Conservation (phyloP, 2,113 vertebrate genomes). For the Merops nubicus region DNA sequence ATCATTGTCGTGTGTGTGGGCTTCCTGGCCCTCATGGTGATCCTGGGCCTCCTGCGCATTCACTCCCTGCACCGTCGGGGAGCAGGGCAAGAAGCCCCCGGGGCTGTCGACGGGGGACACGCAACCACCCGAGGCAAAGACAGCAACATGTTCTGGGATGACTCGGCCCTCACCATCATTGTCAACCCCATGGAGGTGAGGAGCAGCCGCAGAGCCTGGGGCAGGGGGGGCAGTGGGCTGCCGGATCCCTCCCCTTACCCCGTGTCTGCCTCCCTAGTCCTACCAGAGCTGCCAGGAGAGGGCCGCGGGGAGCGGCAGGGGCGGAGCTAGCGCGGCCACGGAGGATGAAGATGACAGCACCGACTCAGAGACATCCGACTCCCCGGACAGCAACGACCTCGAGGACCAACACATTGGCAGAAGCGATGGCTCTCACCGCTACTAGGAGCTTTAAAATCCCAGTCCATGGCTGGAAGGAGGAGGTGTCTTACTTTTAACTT, state of each 20-base stretch:
- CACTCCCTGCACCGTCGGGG: slow-evolving; percentile 90
- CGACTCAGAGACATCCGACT: slow-evolving; percentile 81
- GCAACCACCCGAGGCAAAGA: slow-evolving; percentile 79
- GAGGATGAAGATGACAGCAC: slow-evolving; percentile 85
- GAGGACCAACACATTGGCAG: slow-evolving; percentile 85
- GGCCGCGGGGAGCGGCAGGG: slow-evolving; percentile 40
- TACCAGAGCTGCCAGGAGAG: slow-evolving; percentile 76
- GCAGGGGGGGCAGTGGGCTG: neutral
- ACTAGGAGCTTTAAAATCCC: slow-evolving; percentile 66
- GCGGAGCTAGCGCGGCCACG: slow-evolving; percentile 60
- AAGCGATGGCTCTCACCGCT: slow-evolving; percentile 82
- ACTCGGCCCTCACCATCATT: slow-evolving; percentile 96
- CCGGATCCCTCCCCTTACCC: neutral
- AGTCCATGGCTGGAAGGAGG: slow-evolving; percentile 37
- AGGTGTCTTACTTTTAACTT: slow-evolving; percentile 20
- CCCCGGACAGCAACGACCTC: slow-evolving; percentile 76
- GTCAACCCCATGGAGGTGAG: slow-evolving; percentile 99
- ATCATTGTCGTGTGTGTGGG: slow-evolving; percentile 98
- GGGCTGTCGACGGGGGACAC: slow-evolving; percentile 58
- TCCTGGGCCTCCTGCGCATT: slow-evolving; percentile 93
- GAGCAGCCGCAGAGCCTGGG: accelerated
- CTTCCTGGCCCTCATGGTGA: slow-evolving; percentile 96
- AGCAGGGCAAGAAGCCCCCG: neutral
- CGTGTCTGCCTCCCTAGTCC: slow-evolving; percentile 36
- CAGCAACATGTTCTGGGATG: slow-evolving; percentile 90